Evolutionary conservation across 1,140 invertebrate genomes (phyloP).

Genomic region (Drosophila pallidifrons): DNA sequence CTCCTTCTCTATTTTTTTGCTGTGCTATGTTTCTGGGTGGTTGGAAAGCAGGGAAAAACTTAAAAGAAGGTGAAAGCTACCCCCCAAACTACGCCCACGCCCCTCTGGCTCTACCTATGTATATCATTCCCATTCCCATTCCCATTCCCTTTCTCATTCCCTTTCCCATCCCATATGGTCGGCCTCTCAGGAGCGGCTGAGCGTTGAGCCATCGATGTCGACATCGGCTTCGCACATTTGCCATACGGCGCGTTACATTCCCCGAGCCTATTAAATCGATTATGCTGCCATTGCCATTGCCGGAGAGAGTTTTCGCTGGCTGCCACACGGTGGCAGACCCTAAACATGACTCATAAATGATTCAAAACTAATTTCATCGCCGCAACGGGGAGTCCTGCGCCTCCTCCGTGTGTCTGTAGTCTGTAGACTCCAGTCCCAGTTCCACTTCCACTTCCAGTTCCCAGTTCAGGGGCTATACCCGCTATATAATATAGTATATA

Average conservation of each 20-base stretch:
- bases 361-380: slow-evolving; percentile 82
- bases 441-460: slow-evolving; percentile 7
- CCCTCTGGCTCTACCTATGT: background rate
- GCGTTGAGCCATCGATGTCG: background rate
- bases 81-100: background rate
- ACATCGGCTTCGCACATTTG: slow-evolving; percentile 20
- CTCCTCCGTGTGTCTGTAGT: slow-evolving; percentile 36
- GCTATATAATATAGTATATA: slow-evolving; percentile 25
- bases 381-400: slow-evolving; percentile 60
- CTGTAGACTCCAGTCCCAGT: slow-evolving; percentile 24
- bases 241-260: slow-evolving; percentile 71
- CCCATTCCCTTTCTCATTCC: background rate
- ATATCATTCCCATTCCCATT: background rate
- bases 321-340: slow-evolving; percentile 54
- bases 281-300: slow-evolving; percentile 51
- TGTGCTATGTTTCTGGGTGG: slow-evolving; percentile 7
- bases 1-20: background rate
- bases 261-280: slow-evolving; percentile 76
- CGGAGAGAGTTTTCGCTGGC: slow-evolving; percentile 7
- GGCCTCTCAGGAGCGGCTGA: slow-evolving; percentile 28
- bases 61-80: slow-evolving; percentile 29
- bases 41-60: slow-evolving; percentile 11
- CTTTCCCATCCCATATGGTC: slow-evolving; percentile 39
- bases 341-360: slow-evolving; percentile 82
- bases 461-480: slow-evolving; percentile 17